A percentile compares a stretch with the other conserved stretches of the same genome.
phyloP scores from a whole-genome alignment of 2,113 vertebrate genomes.

The Donacobius atricapilla region DNA sequence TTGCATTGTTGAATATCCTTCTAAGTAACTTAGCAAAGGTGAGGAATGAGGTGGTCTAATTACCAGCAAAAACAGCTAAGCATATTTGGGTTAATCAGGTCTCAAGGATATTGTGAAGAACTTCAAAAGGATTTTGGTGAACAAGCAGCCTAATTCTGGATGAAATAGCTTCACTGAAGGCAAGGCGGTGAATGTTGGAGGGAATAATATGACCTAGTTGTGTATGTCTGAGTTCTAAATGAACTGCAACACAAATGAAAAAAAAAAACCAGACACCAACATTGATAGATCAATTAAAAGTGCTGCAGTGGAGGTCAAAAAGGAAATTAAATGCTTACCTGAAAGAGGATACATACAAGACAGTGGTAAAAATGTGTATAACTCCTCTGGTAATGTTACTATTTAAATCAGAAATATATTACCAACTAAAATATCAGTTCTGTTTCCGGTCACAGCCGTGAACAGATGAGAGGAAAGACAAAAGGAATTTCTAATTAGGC shows the following conservation, averaged over 20 bases:
- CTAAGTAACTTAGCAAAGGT: neutral
- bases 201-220: neutral
- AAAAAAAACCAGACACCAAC: neutral
- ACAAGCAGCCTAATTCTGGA: neutral
- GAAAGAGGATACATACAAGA: neutral
- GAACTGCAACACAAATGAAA: neutral
- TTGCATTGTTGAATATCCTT: neutral
- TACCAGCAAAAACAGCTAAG: neutral
- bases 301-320: neutral
- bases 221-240: neutral
- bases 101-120: slow-evolving; percentile 15
- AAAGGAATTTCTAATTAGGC: neutral
- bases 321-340: neutral
- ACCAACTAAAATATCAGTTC: neutral
- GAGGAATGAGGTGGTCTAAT: neutral
- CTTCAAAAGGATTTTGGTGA: slow-evolving; percentile 8
- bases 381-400: neutral
- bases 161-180: neutral
- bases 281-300: neutral
- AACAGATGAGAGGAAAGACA: neutral
- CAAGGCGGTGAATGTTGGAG: neutral
- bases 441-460: neutral
- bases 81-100: slow-evolving; percentile 29
- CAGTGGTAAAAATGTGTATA: neutral
- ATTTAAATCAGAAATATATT: neutral